Base-by-base conservation (phyloP, 1,140 invertebrate genomes). In the Nephotettix cincticeps region DNA sequence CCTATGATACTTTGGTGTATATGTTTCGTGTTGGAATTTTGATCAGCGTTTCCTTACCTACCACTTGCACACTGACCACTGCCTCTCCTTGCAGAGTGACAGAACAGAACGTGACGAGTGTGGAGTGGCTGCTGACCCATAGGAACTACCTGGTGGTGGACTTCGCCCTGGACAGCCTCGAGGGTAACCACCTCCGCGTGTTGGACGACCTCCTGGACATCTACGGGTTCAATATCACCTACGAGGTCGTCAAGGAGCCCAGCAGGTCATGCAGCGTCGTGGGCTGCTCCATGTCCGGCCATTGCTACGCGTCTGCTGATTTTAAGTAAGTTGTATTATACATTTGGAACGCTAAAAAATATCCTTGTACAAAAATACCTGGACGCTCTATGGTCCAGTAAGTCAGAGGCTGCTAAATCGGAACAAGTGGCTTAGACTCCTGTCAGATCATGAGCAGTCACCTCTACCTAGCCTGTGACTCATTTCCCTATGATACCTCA, bases 211-310 rank as follows among this genome's bases (percentile, higher is more conserved):
- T 96, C 11, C 83, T 95, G 23, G 89, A 94, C 72, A 93, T 95
- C 1, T 95, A 91, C 78, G 95, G 94, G 6, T 96, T 97, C 83
- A 97, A 97, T 80, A 90, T 96, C 73, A 96, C 94, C 2, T 96
- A 95, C 79, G 92, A 94, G 77, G 89, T 96, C 9, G 17, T 29
- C 17, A 47, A 54, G 0, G 72, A 71, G n/a, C 51, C 47, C 4
- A 58, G 51, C 1, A 30, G 63, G 23, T 27, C 71, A 4, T 96
- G 94, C 78, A 92, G 88, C 45, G 88, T 92, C 19, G 85, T 88
- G 58, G 86, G 89, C 63, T 96, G 94, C 78, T 91, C 93, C 0
- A 92, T 90, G 71, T 86, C 92, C 0, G 95, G 95, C 19, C 87
- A 94, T 78, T 97, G 95, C 79, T 88, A 88, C 73, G 90, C 91